Conservation (phyloP, 2,113 vertebrate genomes). For the Heterocephalus glaber region DNA sequence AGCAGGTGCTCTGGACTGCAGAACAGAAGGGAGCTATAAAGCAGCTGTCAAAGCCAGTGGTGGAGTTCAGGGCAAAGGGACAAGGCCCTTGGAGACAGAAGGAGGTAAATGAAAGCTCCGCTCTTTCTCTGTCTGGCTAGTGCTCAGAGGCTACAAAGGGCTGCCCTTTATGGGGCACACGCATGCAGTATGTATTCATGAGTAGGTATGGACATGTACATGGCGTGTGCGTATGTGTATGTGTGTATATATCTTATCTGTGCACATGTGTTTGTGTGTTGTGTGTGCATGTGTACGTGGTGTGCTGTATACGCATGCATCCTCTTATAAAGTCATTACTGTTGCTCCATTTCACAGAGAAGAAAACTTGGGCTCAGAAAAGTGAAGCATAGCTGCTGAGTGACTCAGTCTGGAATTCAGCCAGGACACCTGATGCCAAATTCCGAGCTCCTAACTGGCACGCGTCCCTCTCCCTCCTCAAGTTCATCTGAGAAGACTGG, state of each 20-base stretch:
- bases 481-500: neutral
- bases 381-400: neutral
- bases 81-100: no score
- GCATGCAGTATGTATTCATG: neutral
- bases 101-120: neutral
- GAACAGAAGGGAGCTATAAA: no score
- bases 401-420: neutral
- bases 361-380: neutral
- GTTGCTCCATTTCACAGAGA: neutral
- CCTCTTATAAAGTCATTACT: neutral
- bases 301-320: neutral
- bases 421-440: neutral
- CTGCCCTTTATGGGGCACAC: neutral
- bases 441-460: neutral
- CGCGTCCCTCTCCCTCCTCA: neutral
- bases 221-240: neutral
- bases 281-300: neutral
- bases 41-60: accelerated
- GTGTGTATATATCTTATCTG: neutral
- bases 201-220: neutral
- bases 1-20: neutral
- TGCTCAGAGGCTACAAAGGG: neutral
- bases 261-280: neutral
- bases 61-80: neutral
- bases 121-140: neutral